Evolutionary conservation across 1,140 invertebrate species (phyloP).

Genomic region (Achroia grisella): DNA sequence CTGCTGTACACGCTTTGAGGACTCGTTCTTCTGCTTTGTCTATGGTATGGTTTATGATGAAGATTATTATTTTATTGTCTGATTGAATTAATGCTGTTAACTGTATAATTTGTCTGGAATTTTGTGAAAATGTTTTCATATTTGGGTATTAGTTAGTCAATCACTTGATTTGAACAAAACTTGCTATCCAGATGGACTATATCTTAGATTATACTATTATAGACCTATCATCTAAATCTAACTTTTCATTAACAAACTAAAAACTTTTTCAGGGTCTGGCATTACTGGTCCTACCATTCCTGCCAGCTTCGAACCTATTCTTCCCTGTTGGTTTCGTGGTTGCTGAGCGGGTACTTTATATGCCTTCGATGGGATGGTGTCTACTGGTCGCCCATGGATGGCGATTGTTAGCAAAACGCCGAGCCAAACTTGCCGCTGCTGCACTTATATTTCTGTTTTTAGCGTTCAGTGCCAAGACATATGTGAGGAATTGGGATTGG

Average conservation of each 20-base stretch:
- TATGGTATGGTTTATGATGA: conserved; percentile 77
- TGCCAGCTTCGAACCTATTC: conserved; percentile 97
- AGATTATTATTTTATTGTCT: too few species aligned
- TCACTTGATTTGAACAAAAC: too few species aligned
- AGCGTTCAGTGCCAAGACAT: conserved; percentile 87
- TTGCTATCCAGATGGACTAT: too few species aligned
- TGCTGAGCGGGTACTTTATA: conserved; percentile 95
- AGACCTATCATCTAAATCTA: too few species aligned
- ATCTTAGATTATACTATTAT: too few species aligned
- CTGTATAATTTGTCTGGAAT: too few species aligned
- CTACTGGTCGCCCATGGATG: conserved; percentile 91
- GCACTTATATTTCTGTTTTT: conserved; percentile 78
- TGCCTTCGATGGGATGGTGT: conserved; percentile 98
- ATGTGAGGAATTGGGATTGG: conserved; percentile 93
- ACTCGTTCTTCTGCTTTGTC: conserved; percentile 83
- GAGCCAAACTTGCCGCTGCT: conserved; percentile 77
- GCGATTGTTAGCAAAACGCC: conserved; percentile 67
- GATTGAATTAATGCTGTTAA: too few species aligned
- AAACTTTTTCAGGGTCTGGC: conserved; percentile 86
- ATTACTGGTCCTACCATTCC: conserved; percentile 91
- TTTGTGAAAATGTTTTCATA: too few species aligned
- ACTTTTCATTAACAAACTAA: conserved; percentile 24
- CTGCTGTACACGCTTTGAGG: conserved; percentile 79
- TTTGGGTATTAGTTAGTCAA: too few species aligned
- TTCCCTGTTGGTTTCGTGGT: conserved; percentile 98